Evolutionary conservation across 1,140 invertebrate species (phyloP), one percentile per base, ranked within the genome.

Genomic region (Tetramorium simillimum): DNA sequence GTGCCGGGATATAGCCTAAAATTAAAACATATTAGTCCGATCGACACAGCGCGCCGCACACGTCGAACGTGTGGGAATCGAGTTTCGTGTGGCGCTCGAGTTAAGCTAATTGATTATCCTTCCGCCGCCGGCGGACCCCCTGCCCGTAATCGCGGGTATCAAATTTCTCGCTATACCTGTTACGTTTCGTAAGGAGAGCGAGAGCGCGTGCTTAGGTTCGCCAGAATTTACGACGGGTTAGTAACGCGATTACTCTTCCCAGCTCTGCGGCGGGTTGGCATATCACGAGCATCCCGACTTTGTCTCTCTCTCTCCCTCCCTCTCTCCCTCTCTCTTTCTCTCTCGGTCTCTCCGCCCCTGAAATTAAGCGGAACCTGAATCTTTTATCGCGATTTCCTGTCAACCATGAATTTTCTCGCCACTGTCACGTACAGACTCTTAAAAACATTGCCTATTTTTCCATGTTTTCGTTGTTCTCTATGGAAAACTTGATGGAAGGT

Each of bases 101-200:
- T 84, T 73, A 73, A 84, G 69, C 69, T 70, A 84, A 84, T 84
- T 84, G 80, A 84, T 84, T 84, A 84, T 84, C 80, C 80, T 58
- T 84, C 56, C 67, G 40, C 53, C 69, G 37, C 16, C 53, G 69
- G 51, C 67, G 80, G 51, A 69, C 67, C 53, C 24, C 63, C 63
- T 18, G 63, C n/a, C 53, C 10, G 53, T 84, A 73, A 84, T 84
- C 80, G 69, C 69, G 40, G 28, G 53, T 84, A 84, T 84, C 69
- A 84, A 84, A 84, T 73, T 84, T 84, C 80, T 75, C 80, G 53
- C 80, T 75, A 40, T 70, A 81, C 63, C 63, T 81, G 63, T 80
- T 80, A 80, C 60, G 43, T 70, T 77, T 77, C 37, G 73, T 37
- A 43, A 62, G 53, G 46, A 46, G 51, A 53, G 37, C 53, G 33